phyloP scores from a whole-genome alignment of 2,797 vertebrate genomes.

The Falco columbarius region DNA sequence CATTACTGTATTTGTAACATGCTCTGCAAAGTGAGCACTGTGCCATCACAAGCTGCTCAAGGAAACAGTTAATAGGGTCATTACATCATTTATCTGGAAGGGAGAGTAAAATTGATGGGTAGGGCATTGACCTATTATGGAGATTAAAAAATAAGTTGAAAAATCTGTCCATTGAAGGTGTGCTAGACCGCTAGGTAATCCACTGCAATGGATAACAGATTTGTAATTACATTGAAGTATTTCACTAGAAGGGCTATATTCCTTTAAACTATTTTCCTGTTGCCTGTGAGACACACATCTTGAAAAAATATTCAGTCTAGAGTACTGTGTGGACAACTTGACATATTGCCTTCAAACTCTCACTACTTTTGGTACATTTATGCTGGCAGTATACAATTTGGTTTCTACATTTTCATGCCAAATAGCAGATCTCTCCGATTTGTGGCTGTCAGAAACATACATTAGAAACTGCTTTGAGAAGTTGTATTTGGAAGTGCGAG shows the following conservation, averaged over 20 bases:
- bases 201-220: background rate
- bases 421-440: slow-evolving; percentile 42
- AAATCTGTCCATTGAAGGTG: background rate
- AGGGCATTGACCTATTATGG: background rate
- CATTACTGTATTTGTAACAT: background rate
- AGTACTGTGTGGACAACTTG: slow-evolving; percentile 18
- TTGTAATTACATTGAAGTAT: background rate
- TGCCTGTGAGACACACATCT: background rate
- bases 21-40: background rate
- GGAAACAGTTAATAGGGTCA: slow-evolving; percentile 31
- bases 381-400: slow-evolving; percentile 43
- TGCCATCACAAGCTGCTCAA: background rate
- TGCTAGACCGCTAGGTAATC: background rate
- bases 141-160: slow-evolving; percentile 28
- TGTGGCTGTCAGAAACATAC: slow-evolving; percentile 31
- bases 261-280: background rate
- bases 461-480: slow-evolving; percentile 7
- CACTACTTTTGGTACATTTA: slow-evolving; percentile 1
- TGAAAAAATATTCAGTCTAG: slow-evolving; percentile 31
- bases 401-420: slow-evolving; percentile 49
- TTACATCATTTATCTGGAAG: background rate
- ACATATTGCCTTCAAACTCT: slow-evolving; percentile 14
- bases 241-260: background rate
- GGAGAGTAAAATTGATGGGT: background rate
- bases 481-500: slow-evolving; percentile 8